Percentiles rank a stretch among this genome's conserved stretches.
Conservation (phyloP, 1,140 invertebrate species). For the Brachionus paranguensis region DNA sequence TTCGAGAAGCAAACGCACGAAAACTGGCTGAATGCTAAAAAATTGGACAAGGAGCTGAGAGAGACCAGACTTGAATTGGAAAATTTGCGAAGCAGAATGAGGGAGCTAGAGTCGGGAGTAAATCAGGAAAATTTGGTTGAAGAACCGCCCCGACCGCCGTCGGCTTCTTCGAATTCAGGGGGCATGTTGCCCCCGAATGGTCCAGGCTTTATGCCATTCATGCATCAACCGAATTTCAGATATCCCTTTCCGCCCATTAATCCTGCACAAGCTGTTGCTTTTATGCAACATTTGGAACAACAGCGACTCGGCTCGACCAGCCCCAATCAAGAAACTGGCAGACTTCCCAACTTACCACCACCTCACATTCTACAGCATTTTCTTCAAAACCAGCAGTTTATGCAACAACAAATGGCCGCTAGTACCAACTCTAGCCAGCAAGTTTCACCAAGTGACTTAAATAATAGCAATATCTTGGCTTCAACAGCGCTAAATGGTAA, state of each 20-base stretch:
- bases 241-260: conserved; percentile 17
- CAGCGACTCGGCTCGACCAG: not conserved
- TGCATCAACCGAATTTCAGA: not conserved
- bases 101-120: not conserved
- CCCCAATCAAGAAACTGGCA: not conserved
- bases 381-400: not conserved
- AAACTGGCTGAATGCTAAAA: conserved; percentile 38
- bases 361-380: not conserved
- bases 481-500: conserved; percentile 26
- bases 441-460: conserved; percentile 2
- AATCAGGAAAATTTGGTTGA: not conserved
- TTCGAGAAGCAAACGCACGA: conserved; percentile 38
- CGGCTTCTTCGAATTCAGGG: conserved; percentile 1
- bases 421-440: conserved; percentile 29
- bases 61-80: not conserved
- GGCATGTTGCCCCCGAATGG: not conserved
- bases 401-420: not conserved
- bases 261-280: conserved; percentile 5
- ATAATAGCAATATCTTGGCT: conserved; percentile 5
- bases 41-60: conserved; percentile 38
- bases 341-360: not conserved
- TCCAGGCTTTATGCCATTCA: not conserved
- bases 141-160: not conserved
- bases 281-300: conserved; percentile 30
- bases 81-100: not conserved